phyloP scores from a whole-genome alignment of 1,140 invertebrate genomes.

The Camponotus pennsylvanicus region DNA sequence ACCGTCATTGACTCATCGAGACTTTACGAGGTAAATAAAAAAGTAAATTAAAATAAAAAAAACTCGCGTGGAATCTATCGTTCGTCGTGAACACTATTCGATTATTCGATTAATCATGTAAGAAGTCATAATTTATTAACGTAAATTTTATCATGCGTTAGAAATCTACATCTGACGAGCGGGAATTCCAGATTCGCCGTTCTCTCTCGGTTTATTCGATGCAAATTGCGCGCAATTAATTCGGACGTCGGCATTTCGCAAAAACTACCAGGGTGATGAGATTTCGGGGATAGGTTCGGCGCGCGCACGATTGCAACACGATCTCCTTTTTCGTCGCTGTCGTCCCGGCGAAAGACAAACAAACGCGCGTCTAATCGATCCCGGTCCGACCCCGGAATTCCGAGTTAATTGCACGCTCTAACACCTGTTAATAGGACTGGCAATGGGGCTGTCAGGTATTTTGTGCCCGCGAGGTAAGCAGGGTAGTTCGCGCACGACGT shows the following conservation, averaged over 20 bases:
- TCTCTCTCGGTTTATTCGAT: background rate
- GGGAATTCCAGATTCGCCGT: background rate
- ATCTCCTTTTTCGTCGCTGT: slow-evolving; percentile 4
- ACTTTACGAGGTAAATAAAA: slow-evolving; percentile 47
- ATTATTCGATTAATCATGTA: background rate
- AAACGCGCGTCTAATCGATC: slow-evolving; percentile 58
- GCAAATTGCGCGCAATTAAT: slow-evolving; percentile 39
- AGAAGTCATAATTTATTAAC: background rate
- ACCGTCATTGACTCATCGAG: background rate
- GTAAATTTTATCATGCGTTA: background rate
- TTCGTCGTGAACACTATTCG: background rate
- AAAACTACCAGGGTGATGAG: slow-evolving; percentile 16
- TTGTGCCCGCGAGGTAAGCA: slow-evolving; percentile 79
- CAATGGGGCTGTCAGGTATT: slow-evolving; percentile 79
- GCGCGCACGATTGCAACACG: background rate
- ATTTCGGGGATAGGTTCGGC: slow-evolving; percentile 9
- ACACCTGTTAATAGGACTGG: slow-evolving; percentile 81
- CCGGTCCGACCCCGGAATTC: slow-evolving; percentile 64
- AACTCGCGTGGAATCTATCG: background rate
- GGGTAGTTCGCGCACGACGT: slow-evolving; percentile 67
- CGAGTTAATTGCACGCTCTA: slow-evolving; percentile 80
- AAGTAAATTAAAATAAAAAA: background rate
- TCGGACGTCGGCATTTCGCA: slow-evolving; percentile 30
- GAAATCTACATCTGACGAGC: background rate
- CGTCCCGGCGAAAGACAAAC: slow-evolving; percentile 38